Conservation (phyloP, 1,140 invertebrate genomes). For the Metaphire vulgaris region DNA sequence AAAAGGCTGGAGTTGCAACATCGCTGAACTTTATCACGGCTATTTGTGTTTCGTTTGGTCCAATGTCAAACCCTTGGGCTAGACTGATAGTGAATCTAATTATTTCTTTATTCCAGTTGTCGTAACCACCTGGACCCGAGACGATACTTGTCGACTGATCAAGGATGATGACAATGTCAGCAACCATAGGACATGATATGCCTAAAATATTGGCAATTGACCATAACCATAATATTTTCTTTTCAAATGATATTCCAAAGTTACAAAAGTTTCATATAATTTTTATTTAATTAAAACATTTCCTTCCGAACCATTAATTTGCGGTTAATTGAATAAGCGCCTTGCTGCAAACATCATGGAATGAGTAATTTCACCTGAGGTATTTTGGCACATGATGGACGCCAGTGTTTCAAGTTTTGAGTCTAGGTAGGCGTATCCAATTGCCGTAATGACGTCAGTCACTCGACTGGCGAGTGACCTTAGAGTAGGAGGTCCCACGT, state of each 20-base stretch:
- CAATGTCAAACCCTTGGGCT: constrained; percentile 7
- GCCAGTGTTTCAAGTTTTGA: constrained; percentile 3
- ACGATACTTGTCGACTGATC: constrained; percentile 17
- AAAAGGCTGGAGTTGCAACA: background rate
- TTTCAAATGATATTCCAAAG: background rate
- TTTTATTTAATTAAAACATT: background rate
- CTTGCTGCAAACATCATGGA: background rate
- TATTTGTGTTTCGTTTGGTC: background rate
- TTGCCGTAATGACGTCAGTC: background rate
- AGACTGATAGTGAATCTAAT: background rate
- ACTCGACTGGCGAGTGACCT: background rate
- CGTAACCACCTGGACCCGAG: background rate
- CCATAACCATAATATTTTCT: background rate
- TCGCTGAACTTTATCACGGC: background rate
- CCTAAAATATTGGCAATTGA: background rate
- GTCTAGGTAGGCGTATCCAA: constrained; percentile 6
- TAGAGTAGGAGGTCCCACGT: background rate
- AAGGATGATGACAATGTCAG: constrained; percentile 4
- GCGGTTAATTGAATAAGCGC: too few species aligned
- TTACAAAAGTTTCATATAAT: background rate
- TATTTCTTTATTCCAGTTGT: constrained; percentile 3
- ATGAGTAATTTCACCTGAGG: background rate
- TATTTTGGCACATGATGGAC: background rate
- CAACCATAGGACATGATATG: constrained; percentile 4
- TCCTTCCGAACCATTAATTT: background rate